phyloP scores from a whole-genome alignment of 2,888 invertebrate species.

The Acrocyrtus sp. region DNA sequence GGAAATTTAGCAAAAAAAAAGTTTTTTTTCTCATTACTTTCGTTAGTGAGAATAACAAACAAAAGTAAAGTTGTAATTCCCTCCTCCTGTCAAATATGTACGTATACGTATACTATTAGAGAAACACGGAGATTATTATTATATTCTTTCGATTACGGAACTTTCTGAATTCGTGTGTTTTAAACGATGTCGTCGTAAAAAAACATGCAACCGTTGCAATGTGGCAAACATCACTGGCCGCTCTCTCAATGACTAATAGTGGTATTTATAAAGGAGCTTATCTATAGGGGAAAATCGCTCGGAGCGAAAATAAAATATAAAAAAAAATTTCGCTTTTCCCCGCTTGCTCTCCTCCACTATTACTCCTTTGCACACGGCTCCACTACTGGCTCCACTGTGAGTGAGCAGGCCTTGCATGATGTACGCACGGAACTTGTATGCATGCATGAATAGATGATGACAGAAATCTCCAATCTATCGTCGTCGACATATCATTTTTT shows the following conservation, averaged over 20 bases:
- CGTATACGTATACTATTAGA: too few relatives aligned
- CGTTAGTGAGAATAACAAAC: conserved; percentile 4
- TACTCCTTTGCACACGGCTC: too few relatives aligned
- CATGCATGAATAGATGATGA: conserved; percentile 19
- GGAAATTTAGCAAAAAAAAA: conserved; percentile 33
- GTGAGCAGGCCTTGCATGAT: not conserved
- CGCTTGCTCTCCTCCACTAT: not conserved
- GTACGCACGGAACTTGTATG: not conserved
- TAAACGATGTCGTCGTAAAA: not conserved
- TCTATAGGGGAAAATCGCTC: not conserved
- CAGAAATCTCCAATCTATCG: conserved; percentile 38
- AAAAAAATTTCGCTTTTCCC: not conserved
- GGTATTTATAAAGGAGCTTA: not conserved
- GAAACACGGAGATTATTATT: not conserved
- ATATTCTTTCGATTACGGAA: not conserved
- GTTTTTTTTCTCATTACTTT: conserved; percentile 24
- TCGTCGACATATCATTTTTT: conserved; percentile 25
- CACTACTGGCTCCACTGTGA: not conserved
- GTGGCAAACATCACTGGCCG: not conserved
- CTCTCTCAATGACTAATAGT: not conserved
- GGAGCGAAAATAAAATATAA: not conserved
- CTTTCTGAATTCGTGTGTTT: not conserved
- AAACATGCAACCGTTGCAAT: not conserved
- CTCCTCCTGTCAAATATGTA: conserved; percentile 1
- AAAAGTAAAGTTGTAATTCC: conserved; percentile 38